Evolutionary conservation across 1,140 invertebrate genomes (phyloP), one percentile per base, ranked within the genome.

Genomic region (Drosophila saltans): DNA sequence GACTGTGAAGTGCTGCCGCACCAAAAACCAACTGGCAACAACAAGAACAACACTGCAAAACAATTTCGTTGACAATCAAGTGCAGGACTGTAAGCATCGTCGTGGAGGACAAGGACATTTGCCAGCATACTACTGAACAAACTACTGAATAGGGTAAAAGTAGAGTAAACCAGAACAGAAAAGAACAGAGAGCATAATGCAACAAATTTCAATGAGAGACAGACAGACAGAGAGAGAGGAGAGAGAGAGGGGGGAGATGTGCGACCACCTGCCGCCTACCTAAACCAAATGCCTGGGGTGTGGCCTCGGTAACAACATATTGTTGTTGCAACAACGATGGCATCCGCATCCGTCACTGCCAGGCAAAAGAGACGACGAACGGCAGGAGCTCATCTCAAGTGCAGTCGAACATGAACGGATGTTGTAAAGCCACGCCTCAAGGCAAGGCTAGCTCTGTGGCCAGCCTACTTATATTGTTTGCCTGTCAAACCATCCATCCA

Each of bases 11-110:
- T 52, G 78, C 70, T 66, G 58, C 74, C 61, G 63, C 61, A 59
- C 52, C 48, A 64, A 71, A 75, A 71, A 9, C 58, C 56, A 60
- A 33, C 33, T 45, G 41, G 41, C 65, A 60, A 21, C 59, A 43
- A 56, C 59, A 58, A 43, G 48, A 63, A 43, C 60, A 76, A 72
- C 64, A 70, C 72, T 70, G 72, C 79, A 82, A 75, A 79, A 86
- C 82, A 76, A 86, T 88, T 88, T 85, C 82, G 82, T 85, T 88
- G 82, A 86, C 82, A 86, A 85, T 85, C 82, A 79, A 85, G 82
- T 86, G 79, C 81, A 66, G 66, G 8, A 52, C 72, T 69, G 79
- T 61, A 67, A 72, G 78, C 78, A 59, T 64, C 71, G 60, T 68
- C 45, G 45, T 52, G 45, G 45, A 52, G 45, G 21, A 61, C 83